Conservation (phyloP, 37 sponge, comb jelly and placozoan species). For the Mnemiopsis leidyi region DNA sequence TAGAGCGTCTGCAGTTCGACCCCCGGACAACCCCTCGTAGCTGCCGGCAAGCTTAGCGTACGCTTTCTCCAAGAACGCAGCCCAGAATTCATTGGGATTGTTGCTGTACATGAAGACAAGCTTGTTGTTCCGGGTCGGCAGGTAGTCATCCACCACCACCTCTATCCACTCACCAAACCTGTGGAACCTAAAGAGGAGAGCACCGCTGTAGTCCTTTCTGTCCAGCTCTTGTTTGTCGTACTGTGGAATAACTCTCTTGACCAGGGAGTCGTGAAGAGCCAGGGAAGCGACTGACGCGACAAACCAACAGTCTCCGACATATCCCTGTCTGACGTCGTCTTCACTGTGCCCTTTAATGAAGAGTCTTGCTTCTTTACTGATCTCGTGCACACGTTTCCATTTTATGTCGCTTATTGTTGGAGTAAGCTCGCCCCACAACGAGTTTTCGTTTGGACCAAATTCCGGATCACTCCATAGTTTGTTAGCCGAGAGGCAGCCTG, state of each 20-base stretch:
- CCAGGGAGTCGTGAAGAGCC: background rate
- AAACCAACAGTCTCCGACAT: constrained; percentile 94
- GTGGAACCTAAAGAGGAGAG: constrained; percentile 92
- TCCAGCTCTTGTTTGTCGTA: background rate
- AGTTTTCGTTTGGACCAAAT: background rate
- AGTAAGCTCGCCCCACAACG: background rate
- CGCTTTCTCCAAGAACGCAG: constrained; percentile 91
- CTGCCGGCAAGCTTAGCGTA: constrained; percentile 81
- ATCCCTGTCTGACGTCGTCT: constrained; percentile 81
- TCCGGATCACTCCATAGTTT: background rate
- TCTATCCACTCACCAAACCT: constrained; percentile 83
- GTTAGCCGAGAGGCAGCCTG: background rate
- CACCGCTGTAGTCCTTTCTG: constrained; percentile 70
- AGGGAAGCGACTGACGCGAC: constrained; percentile 72
- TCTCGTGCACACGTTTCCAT: constrained; percentile 50
- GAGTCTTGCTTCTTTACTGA: constrained; percentile 71
- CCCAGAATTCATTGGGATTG: constrained; percentile 88
- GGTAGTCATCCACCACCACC: constrained; percentile 81
- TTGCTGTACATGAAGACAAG: constrained; percentile 80
- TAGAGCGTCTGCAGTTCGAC: background rate
- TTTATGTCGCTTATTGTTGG: background rate
- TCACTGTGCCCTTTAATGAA: constrained; percentile 74
- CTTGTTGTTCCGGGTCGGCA: constrained; percentile 76
- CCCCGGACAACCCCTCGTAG: background rate
- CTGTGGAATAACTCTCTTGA: background rate